Conservation (phyloP, 30 jellyfish, hydroid and myxozoan species). For the Sanderia malayensis region DNA sequence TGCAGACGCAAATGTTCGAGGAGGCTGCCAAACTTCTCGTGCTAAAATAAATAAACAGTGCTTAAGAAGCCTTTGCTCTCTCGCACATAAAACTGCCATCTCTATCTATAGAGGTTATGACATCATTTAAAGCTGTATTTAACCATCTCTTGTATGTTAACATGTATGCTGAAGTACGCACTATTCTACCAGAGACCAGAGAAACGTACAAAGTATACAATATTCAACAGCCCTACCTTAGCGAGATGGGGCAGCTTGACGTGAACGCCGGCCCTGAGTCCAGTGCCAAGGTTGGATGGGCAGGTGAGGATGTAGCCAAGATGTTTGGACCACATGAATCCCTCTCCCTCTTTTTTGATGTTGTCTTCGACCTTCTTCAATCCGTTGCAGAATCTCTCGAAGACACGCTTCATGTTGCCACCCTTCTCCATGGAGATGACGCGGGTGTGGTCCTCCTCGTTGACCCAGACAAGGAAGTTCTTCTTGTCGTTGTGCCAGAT, state of each 20-base stretch:
- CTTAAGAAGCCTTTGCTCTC: no score
- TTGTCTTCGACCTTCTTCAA: constrained; percentile 50
- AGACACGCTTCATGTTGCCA: constrained; percentile 63
- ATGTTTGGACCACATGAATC: constrained; percentile 60
- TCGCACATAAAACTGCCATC: no score
- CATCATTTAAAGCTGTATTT: background rate
- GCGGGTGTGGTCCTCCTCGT: constrained; percentile 62
- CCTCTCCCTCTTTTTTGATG: constrained; percentile 38
- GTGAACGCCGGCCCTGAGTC: constrained; percentile 73
- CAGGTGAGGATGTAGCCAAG: constrained; percentile 65
- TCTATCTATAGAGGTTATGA: background rate
- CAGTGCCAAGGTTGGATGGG: constrained; percentile 74
- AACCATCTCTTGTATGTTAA: background rate
- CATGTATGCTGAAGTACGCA: background rate
- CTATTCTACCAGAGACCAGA: background rate
- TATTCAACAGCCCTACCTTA: constrained; percentile 7
- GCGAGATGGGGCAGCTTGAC: constrained; percentile 52
- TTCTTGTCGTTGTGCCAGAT: constrained; percentile 76
- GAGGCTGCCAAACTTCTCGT: constrained; percentile 6
- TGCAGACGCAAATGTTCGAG: constrained; percentile 30
- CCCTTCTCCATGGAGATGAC: constrained; percentile 72
- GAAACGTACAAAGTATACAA: background rate
- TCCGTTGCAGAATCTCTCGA: constrained; percentile 64
- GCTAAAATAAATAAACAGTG: background rate
- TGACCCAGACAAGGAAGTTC: constrained; percentile 68